Base-by-base conservation (phyloP, 2,888 invertebrate genomes). In the Alsophila aescularia region DNA sequence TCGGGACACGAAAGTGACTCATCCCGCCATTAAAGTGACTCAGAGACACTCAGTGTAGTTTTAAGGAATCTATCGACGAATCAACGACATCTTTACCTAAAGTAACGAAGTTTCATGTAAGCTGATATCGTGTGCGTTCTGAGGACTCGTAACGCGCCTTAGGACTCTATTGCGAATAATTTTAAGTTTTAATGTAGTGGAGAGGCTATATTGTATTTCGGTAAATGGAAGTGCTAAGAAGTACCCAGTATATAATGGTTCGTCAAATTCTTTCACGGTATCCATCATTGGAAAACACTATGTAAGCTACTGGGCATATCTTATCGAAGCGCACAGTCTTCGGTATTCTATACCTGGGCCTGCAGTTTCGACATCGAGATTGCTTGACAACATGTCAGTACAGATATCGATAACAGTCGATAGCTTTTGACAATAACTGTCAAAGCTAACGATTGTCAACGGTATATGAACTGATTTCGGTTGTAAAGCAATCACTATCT, bases 1-100 rank as follows among this genome's bases (percentile, higher is more conserved):
- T 92, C 92, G 10, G 92, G 92, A 43, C 92, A 92, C 67, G 92
- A 92, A 66, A 92, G 92, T 66, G 92, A 92, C 69, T 90, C 90
- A 15, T 92, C 92, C 27, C 78, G 92, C 62, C 92, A 92, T 77
- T 92, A 74, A 87, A 52, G 59, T 55, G 55, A 59, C 60, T 41
- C 54, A 64, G 44, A 49, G 58, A 67, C 52, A 61, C 62, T 63
- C 65, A 56, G 60, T 69, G 62, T 65, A 68, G 72, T 67, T 62
- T 66, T 70, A 72, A 68, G 67, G 2, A 10, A 29, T 29, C 29
- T 29, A 70, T 68, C 53, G 54, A 57, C 62, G 66, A 74, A 70
- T 70, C 62, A 68, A 73, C 60, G 85, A 82, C 86, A 87, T 86
- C 83, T 85, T 84, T 85, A 85, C 86, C 85, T 81, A 80, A 83